Percentiles rank a stretch among this genome's conserved stretches.
Evolutionary conservation across 1,140 invertebrate genomes (phyloP).

Genomic region (Atta texana): DNA sequence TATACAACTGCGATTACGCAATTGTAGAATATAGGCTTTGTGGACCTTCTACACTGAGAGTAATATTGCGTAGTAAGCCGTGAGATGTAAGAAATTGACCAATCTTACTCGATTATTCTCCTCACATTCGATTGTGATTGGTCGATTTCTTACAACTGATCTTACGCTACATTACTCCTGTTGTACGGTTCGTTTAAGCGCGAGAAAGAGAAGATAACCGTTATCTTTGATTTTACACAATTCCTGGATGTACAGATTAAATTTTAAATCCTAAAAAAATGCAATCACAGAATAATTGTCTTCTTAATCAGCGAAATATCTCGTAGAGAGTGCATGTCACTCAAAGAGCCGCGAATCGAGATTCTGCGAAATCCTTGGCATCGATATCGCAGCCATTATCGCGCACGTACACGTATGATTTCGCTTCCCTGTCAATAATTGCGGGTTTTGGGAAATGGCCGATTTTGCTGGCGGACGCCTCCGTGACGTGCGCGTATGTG

Average conservation of each 20-base stretch:
- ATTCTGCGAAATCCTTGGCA: background rate
- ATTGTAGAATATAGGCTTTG: no score
- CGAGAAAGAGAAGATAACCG: background rate
- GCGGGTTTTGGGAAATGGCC: constrained; percentile 41
- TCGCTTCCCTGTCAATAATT: constrained; percentile 26
- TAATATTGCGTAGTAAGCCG: no score
- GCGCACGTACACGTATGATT: constrained; percentile 12
- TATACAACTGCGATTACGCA: no score
- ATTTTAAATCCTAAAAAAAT: background rate
- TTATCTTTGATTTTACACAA: background rate
- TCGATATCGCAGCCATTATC: background rate
- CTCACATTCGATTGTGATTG: no score
- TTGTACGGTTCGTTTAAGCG: no score
- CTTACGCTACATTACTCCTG: no score
- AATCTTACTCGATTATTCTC: no score
- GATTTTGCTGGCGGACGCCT: constrained; percentile 45
- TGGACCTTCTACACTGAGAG: no score
- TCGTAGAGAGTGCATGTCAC: background rate
- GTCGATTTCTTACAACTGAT: no score
- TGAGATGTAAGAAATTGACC: no score
- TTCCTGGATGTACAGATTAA: background rate
- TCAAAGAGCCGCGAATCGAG: background rate
- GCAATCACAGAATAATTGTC: background rate
- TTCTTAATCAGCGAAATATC: background rate
- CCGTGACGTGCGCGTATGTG: constrained; percentile 20